A percentile compares a stretch with the other conserved stretches of the same genome.
phyloP scores from a whole-genome alignment of 2,797 vertebrate species.

The Falco novaeseelandiae region DNA sequence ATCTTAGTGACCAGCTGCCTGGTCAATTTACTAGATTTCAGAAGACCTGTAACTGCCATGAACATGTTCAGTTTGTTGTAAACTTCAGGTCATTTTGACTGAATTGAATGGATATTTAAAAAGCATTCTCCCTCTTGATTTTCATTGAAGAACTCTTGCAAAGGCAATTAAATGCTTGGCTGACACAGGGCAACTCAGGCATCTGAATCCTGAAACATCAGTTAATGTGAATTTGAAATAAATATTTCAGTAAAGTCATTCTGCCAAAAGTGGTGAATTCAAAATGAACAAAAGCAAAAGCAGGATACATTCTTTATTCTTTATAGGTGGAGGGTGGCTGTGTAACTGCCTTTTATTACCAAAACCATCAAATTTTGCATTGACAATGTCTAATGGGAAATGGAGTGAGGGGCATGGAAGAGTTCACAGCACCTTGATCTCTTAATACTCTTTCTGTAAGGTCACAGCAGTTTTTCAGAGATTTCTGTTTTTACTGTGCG shows the following conservation, averaged over 20 bases:
- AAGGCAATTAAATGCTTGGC: not conserved
- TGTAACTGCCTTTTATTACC: not conserved
- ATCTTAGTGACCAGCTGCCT: not conserved
- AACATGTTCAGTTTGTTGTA: not conserved
- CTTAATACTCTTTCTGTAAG: not conserved
- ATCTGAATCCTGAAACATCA: not conserved
- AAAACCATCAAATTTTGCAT: not conserved
- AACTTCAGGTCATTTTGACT: not conserved
- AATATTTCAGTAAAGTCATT: not conserved
- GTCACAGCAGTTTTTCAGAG: not conserved
- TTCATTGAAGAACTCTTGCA: not conserved
- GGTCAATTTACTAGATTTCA: not conserved
- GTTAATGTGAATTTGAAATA: not conserved
- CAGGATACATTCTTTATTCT: not conserved
- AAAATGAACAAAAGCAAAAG: not conserved
- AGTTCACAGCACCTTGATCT: not conserved
- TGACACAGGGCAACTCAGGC: not conserved
- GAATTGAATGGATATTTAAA: not conserved
- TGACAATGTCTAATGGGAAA: not conserved
- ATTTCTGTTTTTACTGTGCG: rapidly evolving
- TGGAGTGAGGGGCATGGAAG: not conserved
- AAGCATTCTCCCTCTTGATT: not conserved
- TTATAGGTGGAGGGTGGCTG: not conserved
- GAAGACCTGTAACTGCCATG: not conserved
- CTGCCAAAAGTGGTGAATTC: not conserved